Evolutionary conservation across 2,113 vertebrate species (phyloP).

Genomic region (Actenoides hombroni): DNA sequence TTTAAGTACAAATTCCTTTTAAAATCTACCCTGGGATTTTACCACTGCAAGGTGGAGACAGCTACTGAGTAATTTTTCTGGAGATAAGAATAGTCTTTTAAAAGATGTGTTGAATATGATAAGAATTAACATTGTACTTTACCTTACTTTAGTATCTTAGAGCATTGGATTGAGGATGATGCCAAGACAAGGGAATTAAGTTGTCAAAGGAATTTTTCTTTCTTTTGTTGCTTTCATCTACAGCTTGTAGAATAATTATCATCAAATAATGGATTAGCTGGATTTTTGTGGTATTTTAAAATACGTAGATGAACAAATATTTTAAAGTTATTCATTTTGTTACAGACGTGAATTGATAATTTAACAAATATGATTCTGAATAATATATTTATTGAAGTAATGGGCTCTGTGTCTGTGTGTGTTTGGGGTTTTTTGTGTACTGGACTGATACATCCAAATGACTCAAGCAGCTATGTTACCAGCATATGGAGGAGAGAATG

Average conservation of each 20-base stretch:
- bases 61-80: neutral
- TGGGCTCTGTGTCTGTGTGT: neutral
- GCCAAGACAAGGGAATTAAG: neutral
- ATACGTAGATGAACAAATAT: neutral
- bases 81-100: neutral
- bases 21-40: neutral
- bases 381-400: neutral
- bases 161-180: neutral
- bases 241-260: neutral
- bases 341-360: neutral
- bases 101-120: neutral
- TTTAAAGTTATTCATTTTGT: neutral
- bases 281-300: neutral
- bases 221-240: constrained; percentile 1
- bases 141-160: neutral
- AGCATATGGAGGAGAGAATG: neutral
- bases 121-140: neutral
- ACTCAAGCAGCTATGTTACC: neutral
- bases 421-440: neutral
- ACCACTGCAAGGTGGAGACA: neutral
- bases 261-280: neutral
- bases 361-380: neutral
- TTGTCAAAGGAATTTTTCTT: neutral
- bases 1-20: neutral
- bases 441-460: neutral